Percentiles rank a stretch among this genome's conserved stretches.
These are phyloP conservation scores for Apodemus agrarius DNA, from an alignment of 2,797 vertebrate genomes.

Conservation along the genomic window DNA sequence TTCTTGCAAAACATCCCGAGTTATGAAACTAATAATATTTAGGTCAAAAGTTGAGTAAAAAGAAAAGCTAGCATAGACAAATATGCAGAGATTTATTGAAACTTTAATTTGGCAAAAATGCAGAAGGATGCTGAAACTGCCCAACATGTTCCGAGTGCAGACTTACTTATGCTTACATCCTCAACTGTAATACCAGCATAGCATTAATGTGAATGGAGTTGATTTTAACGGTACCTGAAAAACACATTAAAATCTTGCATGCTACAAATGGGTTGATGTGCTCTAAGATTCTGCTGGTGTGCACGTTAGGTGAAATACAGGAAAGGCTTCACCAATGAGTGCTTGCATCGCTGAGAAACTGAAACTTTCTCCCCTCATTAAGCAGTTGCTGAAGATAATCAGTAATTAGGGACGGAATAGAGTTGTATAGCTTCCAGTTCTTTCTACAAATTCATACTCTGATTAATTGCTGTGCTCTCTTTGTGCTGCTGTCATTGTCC, in stretches of 20 bases:
- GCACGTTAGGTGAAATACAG: background rate
- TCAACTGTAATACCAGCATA: background rate
- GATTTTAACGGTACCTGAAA: background rate
- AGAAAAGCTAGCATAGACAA: background rate
- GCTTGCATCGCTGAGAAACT: constrained; percentile 18
- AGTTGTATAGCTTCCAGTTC: background rate
- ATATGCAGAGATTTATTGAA: constrained; percentile 11
- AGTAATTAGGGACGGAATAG: background rate
- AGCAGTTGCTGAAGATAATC: constrained; percentile 58
- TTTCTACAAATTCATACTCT: constrained; percentile 47
- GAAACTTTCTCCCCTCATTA: constrained; percentile 55
- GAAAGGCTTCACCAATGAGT: constrained; percentile 8
- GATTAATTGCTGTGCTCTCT: constrained; percentile 44
- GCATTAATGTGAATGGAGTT: background rate
- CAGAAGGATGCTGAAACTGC: background rate
- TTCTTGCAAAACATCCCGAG: background rate
- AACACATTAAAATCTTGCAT: background rate
- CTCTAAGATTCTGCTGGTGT: constrained; percentile 2
- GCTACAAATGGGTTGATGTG: background rate
- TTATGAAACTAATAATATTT: constrained; percentile 57
- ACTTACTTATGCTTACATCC: background rate
- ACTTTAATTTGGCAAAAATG: constrained; percentile 9
- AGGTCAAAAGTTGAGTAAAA: constrained; percentile 38
- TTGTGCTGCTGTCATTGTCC: constrained; percentile 37
- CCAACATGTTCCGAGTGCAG: background rate